Evolutionary conservation across 2,888 invertebrate species (phyloP), one percentile per base, ranked within the genome.

Genomic region (Pseudococcus longispinus): DNA sequence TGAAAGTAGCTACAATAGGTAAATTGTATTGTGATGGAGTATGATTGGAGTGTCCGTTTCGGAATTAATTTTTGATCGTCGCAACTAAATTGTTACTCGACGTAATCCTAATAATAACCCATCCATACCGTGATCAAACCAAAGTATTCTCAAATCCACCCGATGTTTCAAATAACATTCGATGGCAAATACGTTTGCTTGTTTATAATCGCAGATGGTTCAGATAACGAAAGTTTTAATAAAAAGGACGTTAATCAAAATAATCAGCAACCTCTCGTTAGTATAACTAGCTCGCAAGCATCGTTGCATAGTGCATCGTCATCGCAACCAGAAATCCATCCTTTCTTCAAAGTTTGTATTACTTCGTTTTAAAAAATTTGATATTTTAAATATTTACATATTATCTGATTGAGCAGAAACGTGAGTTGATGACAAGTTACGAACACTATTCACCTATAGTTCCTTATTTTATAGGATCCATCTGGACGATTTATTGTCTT

Each of bases 401-500:
- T 46, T 46, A 46, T 46, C 3, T 51, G n/a, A 46, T 46, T 15
- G n/a, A n/a, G 51, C 13, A n/a, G 2, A 51, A 51, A 51, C n/a
- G 9, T 51, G n/a, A 6, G n/a, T 51, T 51, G n/a, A n/a, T n/a
- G 6, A 1, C 11, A 46, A 46, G 46, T 46, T 13, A 3, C 1
- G n/a, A 51, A n/a, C n/a, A 11, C 51, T 2, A 51, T 51, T n/a
- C 13, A 65, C 37, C 37, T 29, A 15, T 37, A 74, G 20, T 55
- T 23, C 32, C 8, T 29, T 86, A 20, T 86, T 83, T 89, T 89
- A 46, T 90, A 97, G 92, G 96, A 96, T 90, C 96, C 96, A 0
- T 96, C 96, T 0, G 97, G 97, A 0, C 93, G 97, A 74, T 98
- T 96, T 90, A 96, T 98, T 88, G 97, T 97, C 0, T 92, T 98